These are phyloP conservation scores for Lymantria dispar DNA, from an alignment of 2,888 invertebrate species.

Conservation along the genomic window DNA sequence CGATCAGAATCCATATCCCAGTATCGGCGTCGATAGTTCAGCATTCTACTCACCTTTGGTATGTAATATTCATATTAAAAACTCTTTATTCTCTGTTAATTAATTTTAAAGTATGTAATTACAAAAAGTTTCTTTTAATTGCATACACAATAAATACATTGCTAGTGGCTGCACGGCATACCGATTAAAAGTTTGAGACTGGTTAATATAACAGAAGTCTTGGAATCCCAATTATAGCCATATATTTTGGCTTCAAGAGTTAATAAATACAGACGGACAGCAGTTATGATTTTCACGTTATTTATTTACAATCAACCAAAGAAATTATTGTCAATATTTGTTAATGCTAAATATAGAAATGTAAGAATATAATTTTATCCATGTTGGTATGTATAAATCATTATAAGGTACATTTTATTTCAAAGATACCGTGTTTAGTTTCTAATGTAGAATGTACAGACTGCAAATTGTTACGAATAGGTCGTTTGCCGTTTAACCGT, in stretches of 20 bases:
- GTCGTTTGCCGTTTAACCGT: conserved; percentile 65
- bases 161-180: no score
- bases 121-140: no score
- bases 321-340: conserved; percentile 26
- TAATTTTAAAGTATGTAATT: no score
- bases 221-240: no score
- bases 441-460: conserved; percentile 42
- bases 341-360: conserved; percentile 25
- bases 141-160: no score
- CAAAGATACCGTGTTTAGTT: conserved; percentile 26
- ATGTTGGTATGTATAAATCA: conserved; percentile 9
- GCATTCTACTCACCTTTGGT: conserved; percentile 98
- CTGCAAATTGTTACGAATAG: conserved; percentile 74
- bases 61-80: conserved; percentile 71
- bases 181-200: no score
- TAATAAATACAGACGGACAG: no score
- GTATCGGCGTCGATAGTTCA: conserved; percentile 96
- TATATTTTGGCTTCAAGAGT: no score
- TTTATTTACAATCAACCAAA: conserved; percentile 9
- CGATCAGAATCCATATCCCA: conserved; percentile 96
- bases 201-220: no score
- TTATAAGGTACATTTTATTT: conserved; percentile 43
- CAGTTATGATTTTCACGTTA: no score
- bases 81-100: neutral
- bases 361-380: conserved; percentile 5